Evolutionary conservation across 2,888 invertebrate species (phyloP).

Genomic region (Chouioia cunea): DNA sequence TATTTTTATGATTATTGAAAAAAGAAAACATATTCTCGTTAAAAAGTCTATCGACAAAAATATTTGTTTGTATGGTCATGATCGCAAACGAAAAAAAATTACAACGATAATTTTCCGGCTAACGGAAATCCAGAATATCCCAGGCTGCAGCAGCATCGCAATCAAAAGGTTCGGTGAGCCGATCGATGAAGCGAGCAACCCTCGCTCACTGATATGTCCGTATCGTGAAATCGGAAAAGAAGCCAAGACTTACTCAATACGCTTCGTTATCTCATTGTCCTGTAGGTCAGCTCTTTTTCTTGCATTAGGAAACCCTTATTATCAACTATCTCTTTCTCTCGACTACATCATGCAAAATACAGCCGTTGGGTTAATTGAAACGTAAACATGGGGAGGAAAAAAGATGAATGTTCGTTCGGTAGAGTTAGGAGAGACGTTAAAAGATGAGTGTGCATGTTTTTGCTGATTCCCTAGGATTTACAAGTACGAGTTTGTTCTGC

Average conservation of each 20-base stretch:
- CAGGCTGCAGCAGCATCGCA: background rate
- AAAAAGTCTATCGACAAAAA: slow-evolving; percentile 2
- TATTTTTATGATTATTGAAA: background rate
- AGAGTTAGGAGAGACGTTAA: too few relatives aligned
- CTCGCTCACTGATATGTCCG: too few relatives aligned
- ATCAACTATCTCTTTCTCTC: slow-evolving; percentile 22
- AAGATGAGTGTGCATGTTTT: too few relatives aligned
- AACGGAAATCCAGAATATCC: background rate
- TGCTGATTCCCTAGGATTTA: too few relatives aligned
- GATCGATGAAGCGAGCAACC: slow-evolving; percentile 10
- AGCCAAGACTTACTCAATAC: slow-evolving; percentile 19
- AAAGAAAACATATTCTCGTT: background rate
- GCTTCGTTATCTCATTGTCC: slow-evolving; percentile 27
- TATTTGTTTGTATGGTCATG: too few relatives aligned
- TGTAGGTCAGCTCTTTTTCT: slow-evolving; percentile 1
- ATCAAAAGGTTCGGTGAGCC: slow-evolving; percentile 4
- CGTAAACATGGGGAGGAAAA: slow-evolving; percentile 64
- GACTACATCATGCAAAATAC: slow-evolving; percentile 66
- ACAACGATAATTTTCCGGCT: slow-evolving; percentile 32
- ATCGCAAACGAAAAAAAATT: too few relatives aligned
- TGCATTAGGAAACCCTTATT: slow-evolving; percentile 17
- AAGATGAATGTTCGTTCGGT: too few relatives aligned
- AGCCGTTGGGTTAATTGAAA: slow-evolving; percentile 62
- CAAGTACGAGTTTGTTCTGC: too few relatives aligned
- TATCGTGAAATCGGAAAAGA: background rate